These are phyloP conservation scores for Stichodactyla helianthus DNA, from an alignment of 64 coral and sea anemone genomes.

Conservation along the genomic window DNA sequence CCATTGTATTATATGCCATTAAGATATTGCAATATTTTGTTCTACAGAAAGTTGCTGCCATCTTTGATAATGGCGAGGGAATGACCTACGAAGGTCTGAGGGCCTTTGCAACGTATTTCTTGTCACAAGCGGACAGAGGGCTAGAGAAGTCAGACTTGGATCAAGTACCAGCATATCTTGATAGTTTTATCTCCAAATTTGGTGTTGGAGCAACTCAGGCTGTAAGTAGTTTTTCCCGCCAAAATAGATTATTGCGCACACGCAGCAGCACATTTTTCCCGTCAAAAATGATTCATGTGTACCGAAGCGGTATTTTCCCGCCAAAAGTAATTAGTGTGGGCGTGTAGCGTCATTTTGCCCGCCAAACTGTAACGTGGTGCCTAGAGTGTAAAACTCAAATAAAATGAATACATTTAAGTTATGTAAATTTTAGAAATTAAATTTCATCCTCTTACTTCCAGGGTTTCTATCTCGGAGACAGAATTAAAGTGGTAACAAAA, in stretches of 20 bases:
- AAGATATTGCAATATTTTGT: background rate
- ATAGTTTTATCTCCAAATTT: slow-evolving; percentile 83
- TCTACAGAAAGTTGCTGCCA: slow-evolving; percentile 54
- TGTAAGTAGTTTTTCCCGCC: slow-evolving; percentile 39
- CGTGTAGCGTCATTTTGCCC: background rate
- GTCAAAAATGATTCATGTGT: background rate
- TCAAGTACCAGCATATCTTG: slow-evolving; percentile 66
- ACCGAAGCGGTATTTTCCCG: background rate
- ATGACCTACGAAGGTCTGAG: slow-evolving; percentile 85
- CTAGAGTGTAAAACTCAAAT: too few relatives aligned
- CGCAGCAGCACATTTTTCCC: background rate
- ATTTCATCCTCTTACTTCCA: slow-evolving; percentile 14
- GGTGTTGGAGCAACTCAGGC: slow-evolving; percentile 89
- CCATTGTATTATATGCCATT: background rate
- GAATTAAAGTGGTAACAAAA: slow-evolving; percentile 82
- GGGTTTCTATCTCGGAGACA: slow-evolving; percentile 91
- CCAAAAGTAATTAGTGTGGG: background rate
- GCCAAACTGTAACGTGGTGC: too few relatives aligned
- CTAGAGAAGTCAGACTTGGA: slow-evolving; percentile 64
- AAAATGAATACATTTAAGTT: background rate
- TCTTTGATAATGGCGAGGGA: slow-evolving; percentile 87
- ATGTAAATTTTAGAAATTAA: background rate
- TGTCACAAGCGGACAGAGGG: slow-evolving; percentile 78
- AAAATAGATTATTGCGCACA: background rate
- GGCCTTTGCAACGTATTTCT: slow-evolving; percentile 86